Conservation (phyloP, 2,797 vertebrate genomes). For the Miichthys miiuy region DNA sequence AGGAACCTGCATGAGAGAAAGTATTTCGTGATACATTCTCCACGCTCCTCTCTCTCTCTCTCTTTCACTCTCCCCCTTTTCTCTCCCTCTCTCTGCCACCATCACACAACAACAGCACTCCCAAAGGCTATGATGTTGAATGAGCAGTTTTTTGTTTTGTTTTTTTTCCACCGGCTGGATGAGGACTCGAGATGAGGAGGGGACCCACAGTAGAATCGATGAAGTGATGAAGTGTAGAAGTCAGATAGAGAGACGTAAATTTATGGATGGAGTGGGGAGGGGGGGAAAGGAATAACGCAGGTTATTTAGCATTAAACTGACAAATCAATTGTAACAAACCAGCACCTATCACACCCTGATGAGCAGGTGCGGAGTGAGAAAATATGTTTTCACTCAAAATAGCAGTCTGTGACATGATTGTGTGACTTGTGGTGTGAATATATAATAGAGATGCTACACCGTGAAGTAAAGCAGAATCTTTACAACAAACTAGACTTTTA, state of each 20-base stretch:
- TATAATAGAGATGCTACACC: background rate
- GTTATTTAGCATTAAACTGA: background rate
- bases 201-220: slow-evolving; percentile 9
- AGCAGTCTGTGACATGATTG: background rate
- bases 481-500: background rate
- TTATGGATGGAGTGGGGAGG: background rate
- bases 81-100: slow-evolving; percentile 7
- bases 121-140: slow-evolving; percentile 19
- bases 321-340: background rate
- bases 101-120: slow-evolving; percentile 27
- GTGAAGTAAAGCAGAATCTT: background rate
- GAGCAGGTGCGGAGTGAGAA: background rate
- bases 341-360: background rate
- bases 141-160: slow-evolving; percentile 40
- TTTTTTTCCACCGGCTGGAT: slow-evolving; percentile 27
- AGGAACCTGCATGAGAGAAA: slow-evolving; percentile 44
- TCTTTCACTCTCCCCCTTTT: background rate
- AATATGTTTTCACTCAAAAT: background rate
- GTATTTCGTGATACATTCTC: slow-evolving; percentile 16
- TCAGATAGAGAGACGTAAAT: background rate
- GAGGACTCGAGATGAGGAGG: slow-evolving; percentile 18
- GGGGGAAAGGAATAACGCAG: background rate
- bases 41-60: background rate
- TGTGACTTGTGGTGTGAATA: background rate
- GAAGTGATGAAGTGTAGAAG: slow-evolving; percentile 16